A percentile compares a stretch with the other conserved stretches of the same genome.
Conservation (phyloP, 2,113 vertebrate species). For the Dermatemys mawii region DNA sequence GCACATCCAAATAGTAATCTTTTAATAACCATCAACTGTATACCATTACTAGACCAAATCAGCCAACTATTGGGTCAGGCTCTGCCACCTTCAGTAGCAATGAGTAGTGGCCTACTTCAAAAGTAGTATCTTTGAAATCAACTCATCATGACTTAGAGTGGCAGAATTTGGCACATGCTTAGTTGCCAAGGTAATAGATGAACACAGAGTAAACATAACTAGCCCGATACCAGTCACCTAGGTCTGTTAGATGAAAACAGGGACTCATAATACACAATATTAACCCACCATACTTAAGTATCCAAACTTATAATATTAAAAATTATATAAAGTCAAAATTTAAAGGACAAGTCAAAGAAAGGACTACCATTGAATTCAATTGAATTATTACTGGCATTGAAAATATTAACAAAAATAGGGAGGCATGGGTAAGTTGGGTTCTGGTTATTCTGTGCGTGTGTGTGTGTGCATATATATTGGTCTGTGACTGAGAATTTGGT, state of each 20-base stretch:
- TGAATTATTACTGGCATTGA: not conserved
- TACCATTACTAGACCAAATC: not conserved
- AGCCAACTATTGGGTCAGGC: not conserved
- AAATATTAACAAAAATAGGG: not conserved
- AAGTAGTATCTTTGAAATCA: not conserved
- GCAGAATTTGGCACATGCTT: not conserved
- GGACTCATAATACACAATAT: not conserved
- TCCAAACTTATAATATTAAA: not conserved
- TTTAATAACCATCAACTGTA: not conserved
- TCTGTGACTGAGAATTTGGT: not conserved
- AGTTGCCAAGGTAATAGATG: not conserved
- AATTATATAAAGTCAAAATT: not conserved
- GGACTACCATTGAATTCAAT: not conserved
- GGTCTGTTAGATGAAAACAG: not conserved
- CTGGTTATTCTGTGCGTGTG: too few species aligned
- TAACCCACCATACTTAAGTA: not conserved
- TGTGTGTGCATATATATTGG: not conserved
- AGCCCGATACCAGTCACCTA: not conserved
- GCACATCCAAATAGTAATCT: not conserved
- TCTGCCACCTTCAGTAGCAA: not conserved
- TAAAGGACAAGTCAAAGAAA: not conserved
- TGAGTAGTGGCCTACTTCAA: not conserved
- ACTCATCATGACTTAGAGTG: not conserved
- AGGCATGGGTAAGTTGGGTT: not conserved
- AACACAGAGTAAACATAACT: slow-evolving; percentile 8